Conservation (phyloP, 2,113 vertebrate genomes). For the Brachirus orientalis region DNA sequence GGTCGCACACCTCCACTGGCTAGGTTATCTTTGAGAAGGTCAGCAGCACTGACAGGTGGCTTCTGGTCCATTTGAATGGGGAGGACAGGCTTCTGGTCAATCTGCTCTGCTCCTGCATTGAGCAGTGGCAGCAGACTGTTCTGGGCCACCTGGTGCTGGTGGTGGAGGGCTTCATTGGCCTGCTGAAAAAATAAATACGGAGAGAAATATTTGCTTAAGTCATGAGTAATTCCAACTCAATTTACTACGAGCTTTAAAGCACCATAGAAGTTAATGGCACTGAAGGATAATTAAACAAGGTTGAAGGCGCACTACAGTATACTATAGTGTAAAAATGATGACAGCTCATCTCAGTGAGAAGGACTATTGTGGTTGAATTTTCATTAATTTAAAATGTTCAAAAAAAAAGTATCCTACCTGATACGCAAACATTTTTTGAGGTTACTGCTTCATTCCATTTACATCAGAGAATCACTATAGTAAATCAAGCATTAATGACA, state of each 20-base stretch:
- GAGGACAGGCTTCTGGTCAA: conserved; percentile 96
- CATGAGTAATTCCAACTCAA: neutral
- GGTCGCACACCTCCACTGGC: conserved; percentile 69
- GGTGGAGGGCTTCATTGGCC: conserved; percentile 98
- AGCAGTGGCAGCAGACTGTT: conserved; percentile 97
- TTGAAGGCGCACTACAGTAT: too few species aligned
- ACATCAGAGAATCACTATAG: conserved; percentile 2
- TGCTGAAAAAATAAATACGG: conserved; percentile 76
- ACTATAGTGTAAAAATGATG: too few species aligned
- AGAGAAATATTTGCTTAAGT: neutral
- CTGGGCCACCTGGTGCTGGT: conserved; percentile 98
- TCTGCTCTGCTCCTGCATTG: conserved; percentile 90
- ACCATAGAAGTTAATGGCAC: neutral
- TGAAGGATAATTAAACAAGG: too few species aligned
- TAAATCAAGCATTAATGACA: conserved; percentile 3
- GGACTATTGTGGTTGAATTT: too few species aligned
- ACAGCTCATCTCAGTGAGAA: too few species aligned
- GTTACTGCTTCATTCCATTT: too few species aligned
- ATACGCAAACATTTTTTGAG: too few species aligned
- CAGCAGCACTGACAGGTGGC: conserved; percentile 87
- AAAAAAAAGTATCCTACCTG: too few species aligned
- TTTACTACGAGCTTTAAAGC: neutral
- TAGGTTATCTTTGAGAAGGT: conserved; percentile 93
- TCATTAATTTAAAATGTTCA: too few species aligned
- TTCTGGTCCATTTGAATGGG: conserved; percentile 97